These are phyloP conservation scores for Amphimedon queenslandica DNA, from an alignment of 37 sponge, comb jelly and placozoan species.

Conservation along the genomic window DNA sequence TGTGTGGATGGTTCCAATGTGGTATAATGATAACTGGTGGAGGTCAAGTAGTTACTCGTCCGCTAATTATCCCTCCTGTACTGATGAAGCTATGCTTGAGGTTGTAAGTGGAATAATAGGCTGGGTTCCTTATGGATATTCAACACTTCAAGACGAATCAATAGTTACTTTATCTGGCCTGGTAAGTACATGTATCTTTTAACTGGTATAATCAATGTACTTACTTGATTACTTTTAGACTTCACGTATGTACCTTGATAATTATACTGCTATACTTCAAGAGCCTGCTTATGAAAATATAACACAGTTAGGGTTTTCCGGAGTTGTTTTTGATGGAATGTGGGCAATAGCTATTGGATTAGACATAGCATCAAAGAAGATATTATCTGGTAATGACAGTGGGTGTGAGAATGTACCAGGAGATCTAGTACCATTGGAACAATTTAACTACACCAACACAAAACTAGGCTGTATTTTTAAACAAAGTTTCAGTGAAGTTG, in stretches of 20 bases:
- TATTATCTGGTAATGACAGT: background rate
- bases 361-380: background rate
- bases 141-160: background rate
- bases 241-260: too few relatives aligned
- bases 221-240: background rate
- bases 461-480: constrained; percentile 3
- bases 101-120: background rate
- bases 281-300: background rate
- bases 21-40: constrained; percentile 7
- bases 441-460: constrained; percentile 9
- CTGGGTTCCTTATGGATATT: background rate
- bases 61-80: background rate
- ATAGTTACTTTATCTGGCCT: background rate
- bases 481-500: background rate
- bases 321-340: constrained; percentile 10
- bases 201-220: background rate
- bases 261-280: too few relatives aligned
- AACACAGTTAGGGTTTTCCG: too few relatives aligned
- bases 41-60: background rate
- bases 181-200: background rate
- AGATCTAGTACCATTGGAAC: background rate
- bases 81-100: background rate
- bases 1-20: constrained; percentile 18
- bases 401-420: constrained; percentile 20
- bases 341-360: constrained; percentile 16